Base-by-base conservation (phyloP, 1,140 invertebrate genomes). In the Kradibia gibbosae region DNA sequence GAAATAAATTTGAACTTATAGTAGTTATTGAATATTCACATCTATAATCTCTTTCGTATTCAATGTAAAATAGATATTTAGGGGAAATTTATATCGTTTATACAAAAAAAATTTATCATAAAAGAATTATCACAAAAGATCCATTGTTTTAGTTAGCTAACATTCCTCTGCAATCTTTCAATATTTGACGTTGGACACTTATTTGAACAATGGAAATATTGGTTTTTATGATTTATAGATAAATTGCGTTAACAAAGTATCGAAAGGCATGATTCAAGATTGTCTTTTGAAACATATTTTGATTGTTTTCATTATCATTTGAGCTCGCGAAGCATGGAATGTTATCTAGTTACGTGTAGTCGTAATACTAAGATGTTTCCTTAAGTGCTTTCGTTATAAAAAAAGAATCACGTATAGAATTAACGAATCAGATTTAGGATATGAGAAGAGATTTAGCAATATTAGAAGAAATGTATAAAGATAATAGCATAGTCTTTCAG, bases 331-430 rank as follows among this genome's bases (percentile, higher is more conserved):
- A n/a, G n/a, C n/a, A n/a, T n/a, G n/a, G n/a, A n/a, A n/a, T n/a
- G n/a, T n/a, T n/a, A n/a, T n/a, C n/a, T n/a, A n/a, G n/a, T n/a
- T n/a, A n/a, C n/a, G n/a, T n/a, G n/a, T 85, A 82, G 78, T 79
- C 81, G 81, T 84, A 74, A 67, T 53, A 79, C 77, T 74, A 82
- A 73, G 80, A 84, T 76, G 60, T 72, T 50, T 72, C 67, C 0
- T 31, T 50, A 13, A 39, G 25, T 53, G 39, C 20, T 45, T 45
- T 70, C 15, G 20, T 45, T 8, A 36, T 10, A 36, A 65, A 36
- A 20, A 10, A 36, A 22, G 60, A 17, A 36, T 17, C 15, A 65
- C 2, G 22, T 36, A 36, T 34, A 20, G 31, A 4, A 20, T 0
- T 1, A 11, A 60, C 25, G 3, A 60, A 60, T 10, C 4, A 4